Percentiles rank a stretch among this genome's conserved stretches.
Evolutionary conservation across 2,113 vertebrate species (phyloP).

Genomic region (Piliocolobus tephrosceles): DNA sequence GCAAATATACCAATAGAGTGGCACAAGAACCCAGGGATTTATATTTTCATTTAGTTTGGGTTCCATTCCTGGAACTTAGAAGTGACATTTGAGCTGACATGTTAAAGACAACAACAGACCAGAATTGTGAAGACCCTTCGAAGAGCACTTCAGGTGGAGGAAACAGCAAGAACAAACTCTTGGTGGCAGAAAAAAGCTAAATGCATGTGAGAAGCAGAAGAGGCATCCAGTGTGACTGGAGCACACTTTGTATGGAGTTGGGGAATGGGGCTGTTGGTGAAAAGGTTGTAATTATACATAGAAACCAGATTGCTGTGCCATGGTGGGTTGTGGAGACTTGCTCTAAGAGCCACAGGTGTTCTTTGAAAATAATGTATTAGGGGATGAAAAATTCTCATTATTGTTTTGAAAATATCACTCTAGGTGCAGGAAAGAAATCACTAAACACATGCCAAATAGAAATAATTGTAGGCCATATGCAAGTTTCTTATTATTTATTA

Average conservation of each 20-base stretch:
- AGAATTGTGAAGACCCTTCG: background rate
- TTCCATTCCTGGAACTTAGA: background rate
- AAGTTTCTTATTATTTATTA: background rate
- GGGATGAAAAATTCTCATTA: background rate
- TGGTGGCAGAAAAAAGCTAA: background rate
- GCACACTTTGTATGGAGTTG: accelerated
- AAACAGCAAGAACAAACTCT: background rate
- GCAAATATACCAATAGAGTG: background rate
- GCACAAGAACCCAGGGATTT: background rate
- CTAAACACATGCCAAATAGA: background rate
- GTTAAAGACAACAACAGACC: background rate
- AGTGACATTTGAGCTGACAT: background rate
- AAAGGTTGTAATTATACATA: background rate
- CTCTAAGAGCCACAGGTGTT: background rate
- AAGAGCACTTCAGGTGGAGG: background rate
- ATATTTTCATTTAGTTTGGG: background rate
- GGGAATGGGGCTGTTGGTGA: accelerated
- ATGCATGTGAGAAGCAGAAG: background rate
- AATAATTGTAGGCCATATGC: background rate
- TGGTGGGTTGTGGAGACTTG: background rate
- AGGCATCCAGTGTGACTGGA: background rate
- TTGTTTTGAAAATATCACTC: slow-evolving; percentile 35
- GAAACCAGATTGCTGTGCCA: background rate
- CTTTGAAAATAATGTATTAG: background rate
- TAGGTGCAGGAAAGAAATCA: background rate